Base-by-base conservation (phyloP, 92 coral and sea anemone species). In the Isaurus tuberculatus region DNA sequence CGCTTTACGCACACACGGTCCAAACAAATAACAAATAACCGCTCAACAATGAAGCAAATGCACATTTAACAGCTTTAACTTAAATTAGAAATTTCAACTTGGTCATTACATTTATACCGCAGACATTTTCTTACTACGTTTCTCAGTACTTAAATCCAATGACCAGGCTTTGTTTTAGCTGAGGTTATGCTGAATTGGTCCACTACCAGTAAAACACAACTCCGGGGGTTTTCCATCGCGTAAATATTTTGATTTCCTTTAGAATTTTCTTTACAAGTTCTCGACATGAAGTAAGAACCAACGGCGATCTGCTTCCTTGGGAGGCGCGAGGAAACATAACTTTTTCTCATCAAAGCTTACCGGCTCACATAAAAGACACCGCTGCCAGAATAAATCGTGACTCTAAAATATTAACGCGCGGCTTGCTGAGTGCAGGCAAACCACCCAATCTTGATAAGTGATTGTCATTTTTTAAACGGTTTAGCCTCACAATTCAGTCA, bases 341-440 rank as follows among this genome's bases (percentile, higher is more conserved):
- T 89, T 94, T 89, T 89, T 94, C 94, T 89, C 95, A 94, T 94
- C 98, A 94, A 87, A 88, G 83, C 86, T 66, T 37, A 55, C 85
- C 87, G 90, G 84, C 90, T 69, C 78, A 94, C 90, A 91, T 94
- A 63, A 94, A 94, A 94, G 95, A 87, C 25, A 81, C 98, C 94
- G 98, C 92, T 80, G 23, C 73, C 75, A 75, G 55, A 80, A 83
- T 63, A 69, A 85, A 86, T 72, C 88, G 86, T 81, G 85, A 77
- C 70, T 60, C 55, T 79, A 84, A 85, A 88, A 91, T 91, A 91
- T 91, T 92, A 84, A 79, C 88, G 73, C 69, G 83, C 77, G 82
- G 63, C 65, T 81, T 80, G 83, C 91, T 86, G 90, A 43, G 87
- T 72, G 11, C 84, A 51, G 11, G 33, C 67, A 53, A 34, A 49